A percentile compares a stretch with the other conserved stretches of the same genome.
phyloP scores from a whole-genome alignment of 2,888 invertebrate genomes.

The Tetragonula carbonaria region DNA sequence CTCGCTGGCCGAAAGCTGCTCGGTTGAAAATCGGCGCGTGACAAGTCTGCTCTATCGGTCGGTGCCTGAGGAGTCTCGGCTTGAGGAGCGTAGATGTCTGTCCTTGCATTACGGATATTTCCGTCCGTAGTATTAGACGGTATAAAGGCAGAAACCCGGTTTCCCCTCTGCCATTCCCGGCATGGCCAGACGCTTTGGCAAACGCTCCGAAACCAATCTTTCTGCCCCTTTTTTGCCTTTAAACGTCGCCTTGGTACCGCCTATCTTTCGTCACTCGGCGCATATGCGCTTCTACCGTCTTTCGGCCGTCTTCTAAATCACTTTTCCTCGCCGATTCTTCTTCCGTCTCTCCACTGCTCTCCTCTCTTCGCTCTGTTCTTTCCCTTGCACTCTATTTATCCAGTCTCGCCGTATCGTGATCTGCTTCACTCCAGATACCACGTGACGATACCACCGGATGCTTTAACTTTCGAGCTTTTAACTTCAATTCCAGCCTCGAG shows the following conservation, averaged over 20 bases:
- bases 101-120: slow-evolving; percentile 83
- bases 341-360: neutral
- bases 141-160: slow-evolving; percentile 75
- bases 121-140: slow-evolving; percentile 81
- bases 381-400: neutral
- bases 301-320: slow-evolving; percentile 14
- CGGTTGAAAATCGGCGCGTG: neutral
- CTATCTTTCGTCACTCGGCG: slow-evolving; percentile 54
- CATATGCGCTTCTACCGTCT: neutral
- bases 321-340: neutral
- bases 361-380: neutral
- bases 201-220: slow-evolving; percentile 64
- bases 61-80: slow-evolving; percentile 38
- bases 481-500: neutral
- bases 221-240: slow-evolving; percentile 71
- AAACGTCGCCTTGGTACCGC: slow-evolving; percentile 57
- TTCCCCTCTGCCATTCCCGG: slow-evolving; percentile 77
- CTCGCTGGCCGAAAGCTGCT: neutral
- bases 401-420: neutral
- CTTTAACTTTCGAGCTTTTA: neutral
- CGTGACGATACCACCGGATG: neutral
- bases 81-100: slow-evolving; percentile 60
- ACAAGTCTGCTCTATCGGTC: slow-evolving; percentile 16
- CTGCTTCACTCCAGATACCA: neutral
- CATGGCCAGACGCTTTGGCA: slow-evolving; percentile 80